Percentiles rank a stretch among this genome's conserved stretches.
phyloP scores from a whole-genome alignment of 2,113 vertebrate genomes.

The Pedionomus torquatus region DNA sequence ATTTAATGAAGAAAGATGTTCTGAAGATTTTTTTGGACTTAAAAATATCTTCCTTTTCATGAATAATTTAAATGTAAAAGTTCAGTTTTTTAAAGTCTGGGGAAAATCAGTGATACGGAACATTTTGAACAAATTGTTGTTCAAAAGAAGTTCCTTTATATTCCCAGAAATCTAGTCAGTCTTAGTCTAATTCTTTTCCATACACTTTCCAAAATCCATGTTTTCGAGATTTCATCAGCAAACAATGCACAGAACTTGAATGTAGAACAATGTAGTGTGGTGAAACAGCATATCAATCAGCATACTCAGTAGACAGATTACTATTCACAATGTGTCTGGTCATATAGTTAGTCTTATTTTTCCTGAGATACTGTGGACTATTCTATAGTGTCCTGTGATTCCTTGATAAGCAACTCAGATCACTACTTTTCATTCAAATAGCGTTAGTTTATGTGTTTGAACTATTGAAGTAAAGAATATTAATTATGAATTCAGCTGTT shows the following conservation, averaged over 20 bases:
- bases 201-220: background rate
- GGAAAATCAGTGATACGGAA: background rate
- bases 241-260: background rate
- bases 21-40: background rate
- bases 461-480: background rate
- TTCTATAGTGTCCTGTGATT: background rate
- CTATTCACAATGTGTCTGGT: background rate
- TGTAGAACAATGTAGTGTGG: background rate
- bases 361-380: background rate
- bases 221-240: background rate
- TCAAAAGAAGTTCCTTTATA: background rate
- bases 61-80: background rate
- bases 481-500: constrained; percentile 6
- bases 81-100: rapidly evolving
- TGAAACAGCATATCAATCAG: background rate
- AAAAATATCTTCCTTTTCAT: background rate
- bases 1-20: background rate
- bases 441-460: background rate
- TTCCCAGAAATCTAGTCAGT: background rate
- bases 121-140: background rate
- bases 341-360: background rate
- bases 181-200: background rate
- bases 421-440: constrained; percentile 1
- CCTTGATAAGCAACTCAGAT: background rate
- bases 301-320: background rate